Base-by-base conservation (phyloP, 92 coral and sea anemone genomes). In the Actinostola sp. region DNA sequence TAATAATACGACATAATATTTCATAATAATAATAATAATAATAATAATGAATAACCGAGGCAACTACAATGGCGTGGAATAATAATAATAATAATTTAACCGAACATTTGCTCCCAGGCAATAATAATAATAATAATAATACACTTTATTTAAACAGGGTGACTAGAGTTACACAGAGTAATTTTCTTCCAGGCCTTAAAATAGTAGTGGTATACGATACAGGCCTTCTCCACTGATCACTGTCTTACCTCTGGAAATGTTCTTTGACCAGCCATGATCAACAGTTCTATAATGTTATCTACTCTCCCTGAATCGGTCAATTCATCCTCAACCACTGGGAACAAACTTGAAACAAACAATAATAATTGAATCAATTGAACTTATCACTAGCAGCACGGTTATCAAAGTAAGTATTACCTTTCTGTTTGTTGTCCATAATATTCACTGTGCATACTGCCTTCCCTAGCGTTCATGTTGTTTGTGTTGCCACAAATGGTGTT, bases 171-270 rank as follows among this genome's bases (percentile, higher is more conserved):
- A n/a, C n/a, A n/a, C n/a, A n/a, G n/a, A n/a, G n/a, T n/a, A n/a
- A n/a, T n/a, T n/a, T n/a, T n/a, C n/a, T n/a, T n/a, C n/a, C n/a
- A n/a, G n/a, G n/a, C n/a, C n/a, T n/a, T n/a, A n/a, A n/a, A n/a
- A n/a, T n/a, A n/a, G n/a, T n/a, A n/a, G n/a, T n/a, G n/a, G n/a
- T n/a, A n/a, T n/a, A n/a, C n/a, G n/a, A n/a, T n/a, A n/a, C n/a
- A n/a, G n/a, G n/a, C n/a, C n/a, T n/a, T n/a, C n/a, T n/a, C n/a
- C n/a, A n/a, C n/a, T n/a, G n/a, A n/a, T n/a, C n/a, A n/a, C n/a
- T n/a, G n/a, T n/a, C n/a, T n/a, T 66, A 93, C 98, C 93, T 93
- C 98, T 6, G 98, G 98, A 48, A 93, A 82, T 5, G 98, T 77
- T 46, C 97, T 80, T 12, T 77, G 81, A 4, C 98, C 98, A n/a